phyloP scores from a whole-genome alignment of 2,113 vertebrate genomes.

The Desmodus rotundus region DNA sequence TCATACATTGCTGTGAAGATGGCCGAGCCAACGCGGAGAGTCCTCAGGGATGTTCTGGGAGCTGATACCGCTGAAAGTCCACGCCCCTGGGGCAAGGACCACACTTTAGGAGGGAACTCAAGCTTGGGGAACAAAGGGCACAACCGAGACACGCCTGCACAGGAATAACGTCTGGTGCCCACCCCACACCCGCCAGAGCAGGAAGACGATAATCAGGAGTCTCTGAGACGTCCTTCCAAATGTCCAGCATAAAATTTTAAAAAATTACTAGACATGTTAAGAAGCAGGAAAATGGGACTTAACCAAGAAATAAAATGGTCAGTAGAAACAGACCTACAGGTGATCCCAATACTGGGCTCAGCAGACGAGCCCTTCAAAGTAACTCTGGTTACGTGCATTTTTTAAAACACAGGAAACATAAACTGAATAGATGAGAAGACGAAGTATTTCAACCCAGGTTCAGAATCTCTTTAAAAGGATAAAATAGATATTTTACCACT shows the following conservation, averaged over 20 bases:
- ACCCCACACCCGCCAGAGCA: background rate
- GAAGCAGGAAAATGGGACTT: background rate
- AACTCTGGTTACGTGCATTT: too few relatives aligned
- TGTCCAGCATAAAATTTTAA: background rate
- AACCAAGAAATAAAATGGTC: background rate
- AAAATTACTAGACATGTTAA: background rate
- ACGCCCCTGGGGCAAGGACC: background rate
- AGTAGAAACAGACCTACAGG: background rate
- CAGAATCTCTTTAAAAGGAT: background rate
- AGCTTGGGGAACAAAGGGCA: background rate
- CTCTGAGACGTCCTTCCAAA: fast-evolving
- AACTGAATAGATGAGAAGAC: background rate
- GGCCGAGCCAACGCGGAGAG: background rate
- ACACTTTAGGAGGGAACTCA: background rate
- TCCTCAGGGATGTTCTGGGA: background rate
- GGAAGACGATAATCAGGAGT: background rate
- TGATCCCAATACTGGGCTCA: background rate
- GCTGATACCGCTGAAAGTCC: background rate
- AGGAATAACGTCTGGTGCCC: background rate
- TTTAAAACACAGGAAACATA: background rate
- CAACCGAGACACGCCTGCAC: background rate
- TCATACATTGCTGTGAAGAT: background rate
- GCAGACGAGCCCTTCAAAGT: background rate
- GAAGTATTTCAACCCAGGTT: background rate
- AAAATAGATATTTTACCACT: background rate